These are phyloP conservation scores for Orientallactaga sibirica DNA, from an alignment of 2,797 vertebrate genomes.

Conservation along the genomic window DNA sequence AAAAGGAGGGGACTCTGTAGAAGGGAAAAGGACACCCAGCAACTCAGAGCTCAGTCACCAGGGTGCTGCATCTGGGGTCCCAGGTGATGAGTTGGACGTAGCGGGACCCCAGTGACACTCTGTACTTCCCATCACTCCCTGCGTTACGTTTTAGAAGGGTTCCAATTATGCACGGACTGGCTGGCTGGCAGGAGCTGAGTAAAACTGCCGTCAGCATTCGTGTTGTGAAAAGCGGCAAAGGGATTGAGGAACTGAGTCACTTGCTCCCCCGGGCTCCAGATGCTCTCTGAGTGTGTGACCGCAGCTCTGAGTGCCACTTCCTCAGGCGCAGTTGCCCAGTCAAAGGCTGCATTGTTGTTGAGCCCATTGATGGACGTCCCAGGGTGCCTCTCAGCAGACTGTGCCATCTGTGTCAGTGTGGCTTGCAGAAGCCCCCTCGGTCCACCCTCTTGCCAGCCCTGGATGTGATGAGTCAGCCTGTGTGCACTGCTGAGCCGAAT, in stretches of 20 bases:
- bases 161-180: too few relatives aligned
- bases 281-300: rapidly evolving
- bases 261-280: neutral
- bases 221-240: neutral
- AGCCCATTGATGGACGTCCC: neutral
- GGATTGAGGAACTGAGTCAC: neutral
- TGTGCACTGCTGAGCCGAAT: rapidly evolving
- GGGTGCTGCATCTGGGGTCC: rapidly evolving
- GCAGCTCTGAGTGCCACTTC: rapidly evolving
- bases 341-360: neutral
- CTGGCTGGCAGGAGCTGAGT: neutral
- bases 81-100: rapidly evolving
- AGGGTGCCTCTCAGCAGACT: neutral
- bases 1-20: neutral
- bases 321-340: neutral
- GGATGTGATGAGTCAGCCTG: rapidly evolving
- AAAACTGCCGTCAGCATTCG: neutral
- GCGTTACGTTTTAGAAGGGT: neutral
- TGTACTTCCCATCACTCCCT: rapidly evolving
- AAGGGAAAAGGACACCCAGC: neutral
- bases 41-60: neutral
- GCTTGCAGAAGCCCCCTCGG: neutral
- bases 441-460: neutral
- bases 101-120: too few relatives aligned
- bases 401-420: neutral